Percentiles rank a stretch among this genome's conserved stretches.
Conservation (phyloP, 2,113 vertebrate species). For the Mus musculus region GRCm39 chr9:43227001-43227500, state of each 20-base stretch:
- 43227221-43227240: neutral
- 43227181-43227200: neutral
- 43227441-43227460: neutral
- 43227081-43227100: conserved; percentile 45
- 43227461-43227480: neutral
- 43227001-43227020: neutral
- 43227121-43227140: neutral
- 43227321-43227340: neutral
- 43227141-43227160: conserved; percentile 11
- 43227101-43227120: neutral
- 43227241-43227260: neutral
- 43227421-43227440: neutral
- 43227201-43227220: neutral
- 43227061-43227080: conserved; percentile 68
- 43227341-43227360: neutral
- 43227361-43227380: too few relatives aligned
- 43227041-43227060: conserved; percentile 72
- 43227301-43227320: neutral
- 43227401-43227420: neutral
- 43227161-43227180: neutral
- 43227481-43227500: neutral
- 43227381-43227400: neutral
- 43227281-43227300: neutral
- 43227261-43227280: neutral
- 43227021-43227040: neutral